These are phyloP conservation scores for Oncorhynchus gorbuscha DNA, from an alignment of 2,113 vertebrate species.

Conservation along the genomic window DNA sequence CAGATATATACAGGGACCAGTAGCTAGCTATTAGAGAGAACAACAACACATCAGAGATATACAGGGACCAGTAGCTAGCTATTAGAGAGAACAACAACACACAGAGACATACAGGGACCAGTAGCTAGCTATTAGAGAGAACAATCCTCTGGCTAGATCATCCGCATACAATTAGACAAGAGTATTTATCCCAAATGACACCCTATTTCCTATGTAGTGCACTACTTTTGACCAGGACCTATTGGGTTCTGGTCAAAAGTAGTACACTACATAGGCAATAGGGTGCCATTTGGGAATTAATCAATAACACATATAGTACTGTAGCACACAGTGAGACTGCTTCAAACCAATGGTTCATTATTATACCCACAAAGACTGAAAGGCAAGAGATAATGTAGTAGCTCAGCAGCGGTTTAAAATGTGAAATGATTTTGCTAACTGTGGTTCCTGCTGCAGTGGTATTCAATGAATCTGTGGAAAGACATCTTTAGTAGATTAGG, in stretches of 20 bases:
- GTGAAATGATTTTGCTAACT: slow-evolving; percentile 43
- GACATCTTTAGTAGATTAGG: neutral
- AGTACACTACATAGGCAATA: no score
- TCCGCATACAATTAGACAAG: neutral
- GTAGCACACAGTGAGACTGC: neutral
- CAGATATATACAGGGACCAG: no score
- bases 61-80: no score
- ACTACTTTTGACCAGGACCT: no score
- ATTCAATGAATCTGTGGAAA: slow-evolving; percentile 24
- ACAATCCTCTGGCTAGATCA: neutral
- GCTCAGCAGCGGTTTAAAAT: slow-evolving; percentile 17
- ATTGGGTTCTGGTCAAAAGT: no score
- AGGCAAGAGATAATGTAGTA: slow-evolving; percentile 21
- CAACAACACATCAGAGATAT: no score
- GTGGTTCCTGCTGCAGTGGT: slow-evolving; percentile 46
- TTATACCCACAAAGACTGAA: slow-evolving; percentile 14
- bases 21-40: no score
- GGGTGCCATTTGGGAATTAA: no score
- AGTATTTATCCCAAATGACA: no score
- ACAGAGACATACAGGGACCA: no score
- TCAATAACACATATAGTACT: neutral
- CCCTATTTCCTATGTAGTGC: no score
- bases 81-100: no score
- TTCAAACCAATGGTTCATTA: slow-evolving; percentile 47
- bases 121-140: neutral